Evolutionary conservation across 2,797 vertebrate genomes (phyloP).

Genomic region (Aulostomus chinensis): DNA sequence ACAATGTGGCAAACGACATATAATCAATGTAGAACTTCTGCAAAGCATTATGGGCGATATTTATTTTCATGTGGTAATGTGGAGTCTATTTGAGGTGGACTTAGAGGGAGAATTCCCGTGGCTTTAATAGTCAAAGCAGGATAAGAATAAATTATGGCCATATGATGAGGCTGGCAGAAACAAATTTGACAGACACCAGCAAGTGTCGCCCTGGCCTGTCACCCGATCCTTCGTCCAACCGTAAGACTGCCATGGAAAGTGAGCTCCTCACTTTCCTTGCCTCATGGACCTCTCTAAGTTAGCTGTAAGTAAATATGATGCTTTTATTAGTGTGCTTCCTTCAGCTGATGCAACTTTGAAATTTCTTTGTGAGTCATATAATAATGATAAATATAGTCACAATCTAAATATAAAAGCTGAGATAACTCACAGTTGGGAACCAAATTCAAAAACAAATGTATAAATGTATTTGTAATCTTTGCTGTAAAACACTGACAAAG

Average conservation of each 20-base stretch:
- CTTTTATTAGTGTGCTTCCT: constrained; percentile 75
- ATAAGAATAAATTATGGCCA: constrained; percentile 75
- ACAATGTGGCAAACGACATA: neutral
- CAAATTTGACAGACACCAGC: constrained; percentile 92
- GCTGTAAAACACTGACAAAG: too few species aligned
- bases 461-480: too few species aligned
- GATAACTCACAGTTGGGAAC: too few species aligned
- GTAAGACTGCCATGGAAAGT: constrained; percentile 80
- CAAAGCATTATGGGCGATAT: constrained; percentile 23
- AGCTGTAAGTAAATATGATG: constrained; percentile 76
- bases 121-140: constrained; percentile 64
- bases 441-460: too few species aligned
- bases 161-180: constrained; percentile 86
- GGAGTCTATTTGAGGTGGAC: constrained; percentile 54
- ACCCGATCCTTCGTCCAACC: constrained; percentile 85
- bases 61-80: constrained; percentile 55
- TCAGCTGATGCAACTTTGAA: constrained; percentile 38
- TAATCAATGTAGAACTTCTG: constrained; percentile 19
- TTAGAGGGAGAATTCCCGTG: constrained; percentile 62
- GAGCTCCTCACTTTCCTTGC: constrained; percentile 79
- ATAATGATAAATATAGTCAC: too few species aligned
- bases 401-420: too few species aligned
- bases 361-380: constrained; percentile 13
- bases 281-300: constrained; percentile 72
- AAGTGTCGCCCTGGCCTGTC: constrained; percentile 86